phyloP scores from a whole-genome alignment of 2,113 vertebrate genomes.

The Laticauda laticaudata region DNA sequence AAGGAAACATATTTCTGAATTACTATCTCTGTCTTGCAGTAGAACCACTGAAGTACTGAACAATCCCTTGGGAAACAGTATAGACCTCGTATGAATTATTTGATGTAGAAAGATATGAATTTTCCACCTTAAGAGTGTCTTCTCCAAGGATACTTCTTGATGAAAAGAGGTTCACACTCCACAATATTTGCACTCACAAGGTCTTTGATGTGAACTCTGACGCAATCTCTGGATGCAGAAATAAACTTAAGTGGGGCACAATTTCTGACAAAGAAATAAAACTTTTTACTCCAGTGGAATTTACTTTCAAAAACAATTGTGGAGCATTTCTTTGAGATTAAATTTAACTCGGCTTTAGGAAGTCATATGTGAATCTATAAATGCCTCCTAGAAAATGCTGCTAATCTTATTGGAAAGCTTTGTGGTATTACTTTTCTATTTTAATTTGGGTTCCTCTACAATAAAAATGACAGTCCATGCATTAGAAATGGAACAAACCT shows the following conservation, averaged over 20 bases:
- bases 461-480: neutral
- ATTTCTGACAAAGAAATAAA: neutral
- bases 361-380: neutral
- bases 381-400: neutral
- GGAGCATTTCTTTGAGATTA: neutral
- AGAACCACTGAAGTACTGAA: slow-evolving; percentile 5
- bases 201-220: neutral
- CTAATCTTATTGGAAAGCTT: neutral
- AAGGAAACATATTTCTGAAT: slow-evolving; percentile 41
- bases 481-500: neutral
- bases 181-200: neutral
- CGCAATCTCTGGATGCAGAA: neutral
- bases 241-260: neutral
- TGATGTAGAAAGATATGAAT: slow-evolving; percentile 34
- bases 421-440: neutral
- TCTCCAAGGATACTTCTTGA: neutral
- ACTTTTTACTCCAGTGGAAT: neutral
- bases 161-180: neutral
- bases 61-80: neutral
- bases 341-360: neutral
- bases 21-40: slow-evolving; percentile 2
- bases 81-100: slow-evolving; percentile 26
- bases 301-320: neutral
- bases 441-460: neutral
- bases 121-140: neutral